These are phyloP conservation scores for Poecile atricapillus DNA, from an alignment of 2,113 vertebrate species.

Conservation along the genomic window DNA sequence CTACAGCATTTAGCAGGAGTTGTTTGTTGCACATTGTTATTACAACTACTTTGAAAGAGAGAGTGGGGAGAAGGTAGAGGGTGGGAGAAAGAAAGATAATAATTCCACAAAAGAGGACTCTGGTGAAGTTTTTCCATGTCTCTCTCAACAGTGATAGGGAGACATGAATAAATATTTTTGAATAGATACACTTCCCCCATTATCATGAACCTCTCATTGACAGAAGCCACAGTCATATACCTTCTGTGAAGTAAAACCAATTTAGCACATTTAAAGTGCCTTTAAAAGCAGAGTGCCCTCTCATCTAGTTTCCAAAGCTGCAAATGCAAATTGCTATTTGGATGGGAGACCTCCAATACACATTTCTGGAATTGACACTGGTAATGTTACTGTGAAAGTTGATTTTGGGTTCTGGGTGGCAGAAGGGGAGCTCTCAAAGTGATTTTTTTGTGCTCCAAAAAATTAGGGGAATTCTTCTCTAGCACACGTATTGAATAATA, in stretches of 20 bases:
- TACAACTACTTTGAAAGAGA: background rate
- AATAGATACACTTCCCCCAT: background rate
- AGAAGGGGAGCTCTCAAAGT: background rate
- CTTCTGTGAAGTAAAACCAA: slow-evolving; percentile 12
- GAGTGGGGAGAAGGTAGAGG: background rate
- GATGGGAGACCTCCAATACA: background rate
- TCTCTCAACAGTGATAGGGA: background rate
- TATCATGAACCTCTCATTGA: background rate
- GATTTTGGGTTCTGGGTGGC: background rate
- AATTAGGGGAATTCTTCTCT: background rate
- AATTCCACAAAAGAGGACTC: background rate
- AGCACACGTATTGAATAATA: background rate
- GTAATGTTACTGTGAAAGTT: background rate
- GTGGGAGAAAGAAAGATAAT: background rate
- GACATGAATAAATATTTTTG: background rate
- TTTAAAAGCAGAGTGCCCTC: background rate
- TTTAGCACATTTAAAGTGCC: background rate
- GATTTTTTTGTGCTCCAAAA: background rate
- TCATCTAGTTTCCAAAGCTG: background rate
- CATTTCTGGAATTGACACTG: background rate
- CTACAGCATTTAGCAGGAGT: background rate
- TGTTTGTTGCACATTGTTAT: background rate
- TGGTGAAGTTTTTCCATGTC: background rate
- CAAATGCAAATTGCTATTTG: background rate
- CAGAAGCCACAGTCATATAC: background rate